A percentile compares a stretch with the other conserved stretches of the same genome.
Conservation (phyloP, 2,888 invertebrate genomes). For the Trissoscelio sp. region DNA sequence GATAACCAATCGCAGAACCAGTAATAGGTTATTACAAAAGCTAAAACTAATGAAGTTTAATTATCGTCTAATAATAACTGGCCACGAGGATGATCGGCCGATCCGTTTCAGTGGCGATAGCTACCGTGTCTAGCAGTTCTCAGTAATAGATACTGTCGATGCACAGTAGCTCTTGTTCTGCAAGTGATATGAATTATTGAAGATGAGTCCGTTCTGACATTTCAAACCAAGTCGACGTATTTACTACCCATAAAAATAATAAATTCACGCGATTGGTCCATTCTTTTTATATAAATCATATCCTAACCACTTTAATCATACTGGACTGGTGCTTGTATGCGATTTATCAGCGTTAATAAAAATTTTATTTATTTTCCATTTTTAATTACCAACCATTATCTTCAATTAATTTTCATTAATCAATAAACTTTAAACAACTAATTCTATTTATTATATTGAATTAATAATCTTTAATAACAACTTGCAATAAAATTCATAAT, state of each 20-base stretch:
- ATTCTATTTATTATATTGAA: no score
- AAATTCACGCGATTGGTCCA: constrained; percentile 27
- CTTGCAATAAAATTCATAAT: no score
- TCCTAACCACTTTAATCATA: constrained; percentile 28
- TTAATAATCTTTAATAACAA: no score
- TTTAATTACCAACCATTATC: no score
- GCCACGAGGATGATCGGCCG: constrained; percentile 3
- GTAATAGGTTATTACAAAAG: constrained; percentile 8
- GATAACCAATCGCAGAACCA: no score
- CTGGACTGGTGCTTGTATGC: constrained; percentile 14
- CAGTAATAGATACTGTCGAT: constrained; percentile 55
- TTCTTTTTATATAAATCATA: constrained; percentile 18
- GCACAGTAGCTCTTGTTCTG: constrained; percentile 54
- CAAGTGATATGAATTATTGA: constrained; percentile 57
- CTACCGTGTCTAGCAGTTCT: constrained; percentile 54
- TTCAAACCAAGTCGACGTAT: constrained; percentile 38
- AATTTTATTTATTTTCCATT: no score
- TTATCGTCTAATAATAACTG: constrained; percentile 49
- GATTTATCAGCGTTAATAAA: constrained; percentile 34
- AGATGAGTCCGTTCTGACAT: constrained; percentile 53
- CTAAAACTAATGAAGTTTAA: constrained; percentile 40
- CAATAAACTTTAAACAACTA: no score
- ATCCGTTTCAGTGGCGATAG: constrained; percentile 45
- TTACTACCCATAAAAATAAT: constrained; percentile 34
- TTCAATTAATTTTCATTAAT: no score